Base-by-base conservation (phyloP, 1,140 invertebrate species). In the Eumaeus atala region DNA sequence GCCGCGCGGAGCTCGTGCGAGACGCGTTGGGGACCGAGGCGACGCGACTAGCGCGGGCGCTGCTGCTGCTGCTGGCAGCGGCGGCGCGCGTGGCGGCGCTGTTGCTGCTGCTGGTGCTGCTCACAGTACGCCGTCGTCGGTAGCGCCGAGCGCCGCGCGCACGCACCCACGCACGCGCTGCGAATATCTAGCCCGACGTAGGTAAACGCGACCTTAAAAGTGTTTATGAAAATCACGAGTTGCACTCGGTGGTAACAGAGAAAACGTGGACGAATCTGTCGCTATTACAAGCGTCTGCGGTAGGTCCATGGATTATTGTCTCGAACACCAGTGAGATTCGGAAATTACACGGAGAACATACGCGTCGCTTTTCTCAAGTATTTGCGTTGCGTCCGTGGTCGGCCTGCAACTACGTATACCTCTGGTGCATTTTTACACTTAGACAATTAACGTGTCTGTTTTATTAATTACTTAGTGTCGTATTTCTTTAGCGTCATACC, bases 1-100 rank as follows among this genome's bases (percentile, higher is more conserved):
- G 67, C 51, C 66, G 61, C 54, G 64, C 67, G 59, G 75, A 72
- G 77, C 67, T 73, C 64, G 81, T 70, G 64, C 64, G 61, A 71
- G 65, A 68, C 54, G 77, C 74, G 66, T 74, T 79, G 54, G 61
- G 53, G 38, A 47, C 37, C 18, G 62, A 68, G 61, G 53, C 57
- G 47, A 42, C 40, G 48, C 59, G 69, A n/a, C 67, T 72, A 38
- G 53, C 67, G 61, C 68, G 66, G 12, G 51, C 56, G 55, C 61
- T 65, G 57, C 62, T 61, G 62, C 65, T 70, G 58, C 64, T 77
- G 61, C 70, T 76, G 40, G 40, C 40, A n/a, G 21, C 42, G 63
- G 62, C 71, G 37, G 58, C 61, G 51, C 65, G 62, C 56, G 61
- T 56, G 47, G 57, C 61, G 38, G 58, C 60, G 53, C 62, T 67